phyloP scores from a whole-genome alignment of 2,797 vertebrate genomes.

The Xerus rutilus region DNA sequence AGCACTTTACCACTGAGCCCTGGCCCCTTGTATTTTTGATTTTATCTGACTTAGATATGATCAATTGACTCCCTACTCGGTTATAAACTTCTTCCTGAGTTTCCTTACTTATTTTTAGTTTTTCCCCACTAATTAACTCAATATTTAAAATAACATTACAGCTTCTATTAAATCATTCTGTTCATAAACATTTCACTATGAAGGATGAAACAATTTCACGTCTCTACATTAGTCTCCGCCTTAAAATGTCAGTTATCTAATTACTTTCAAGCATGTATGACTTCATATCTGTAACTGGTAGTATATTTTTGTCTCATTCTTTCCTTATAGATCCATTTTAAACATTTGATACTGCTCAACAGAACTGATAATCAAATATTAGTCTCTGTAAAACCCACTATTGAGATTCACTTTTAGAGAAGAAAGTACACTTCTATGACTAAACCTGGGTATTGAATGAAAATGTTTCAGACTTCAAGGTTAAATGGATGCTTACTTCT shows the following conservation, averaged over 20 bases:
- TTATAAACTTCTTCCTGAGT: not conserved
- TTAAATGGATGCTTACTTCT: constrained; percentile 19
- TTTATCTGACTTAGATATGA: not conserved
- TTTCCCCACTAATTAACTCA: not conserved
- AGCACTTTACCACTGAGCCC: not conserved
- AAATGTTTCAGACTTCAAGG: not conserved
- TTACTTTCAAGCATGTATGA: not conserved
- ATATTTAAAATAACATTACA: constrained; percentile 30
- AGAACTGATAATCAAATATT: constrained; percentile 28
- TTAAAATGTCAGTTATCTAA: constrained; percentile 10
- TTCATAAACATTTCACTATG: not conserved
- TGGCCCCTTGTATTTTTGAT: not conserved
- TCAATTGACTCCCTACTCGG: not conserved
- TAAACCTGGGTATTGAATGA: not conserved
- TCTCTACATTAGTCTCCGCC: not conserved
- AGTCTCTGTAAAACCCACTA: not conserved
- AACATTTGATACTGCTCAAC: not conserved
- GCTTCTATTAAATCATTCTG: not conserved
- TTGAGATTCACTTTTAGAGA: not conserved
- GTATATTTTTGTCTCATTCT: constrained; percentile 7
- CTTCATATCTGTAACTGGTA: not conserved
- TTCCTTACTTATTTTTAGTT: constrained; percentile 7
- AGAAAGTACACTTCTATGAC: not conserved
- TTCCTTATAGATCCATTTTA: constrained; percentile 32
- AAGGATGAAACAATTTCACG: not conserved